These are phyloP conservation scores for Babylonia areolata DNA, from an alignment of 1,140 invertebrate species.

Conservation along the genomic window DNA sequence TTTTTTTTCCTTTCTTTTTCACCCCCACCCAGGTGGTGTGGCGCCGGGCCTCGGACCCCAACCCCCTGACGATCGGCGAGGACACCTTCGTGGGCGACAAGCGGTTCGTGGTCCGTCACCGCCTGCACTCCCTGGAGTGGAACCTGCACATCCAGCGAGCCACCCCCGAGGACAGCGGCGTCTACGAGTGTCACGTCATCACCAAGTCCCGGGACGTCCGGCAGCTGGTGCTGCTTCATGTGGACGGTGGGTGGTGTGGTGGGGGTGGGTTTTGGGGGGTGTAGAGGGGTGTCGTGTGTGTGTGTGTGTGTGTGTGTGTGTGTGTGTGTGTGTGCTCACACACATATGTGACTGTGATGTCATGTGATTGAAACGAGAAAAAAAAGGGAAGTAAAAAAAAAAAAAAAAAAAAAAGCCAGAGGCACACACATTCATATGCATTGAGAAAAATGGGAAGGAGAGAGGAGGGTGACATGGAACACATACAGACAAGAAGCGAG, in stretches of 20 bases:
- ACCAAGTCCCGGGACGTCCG: conserved; percentile 50
- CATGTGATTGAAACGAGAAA: no score
- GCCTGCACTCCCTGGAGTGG: conserved; percentile 56
- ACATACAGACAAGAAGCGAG: no score
- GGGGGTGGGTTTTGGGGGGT: neutral
- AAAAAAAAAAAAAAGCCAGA: no score
- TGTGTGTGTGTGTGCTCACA: conserved; percentile 9
- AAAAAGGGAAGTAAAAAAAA: no score
- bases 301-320: conserved; percentile 16
- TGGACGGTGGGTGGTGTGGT: conserved; percentile 60
- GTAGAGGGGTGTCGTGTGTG: neutral
- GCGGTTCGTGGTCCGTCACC: conserved; percentile 48
- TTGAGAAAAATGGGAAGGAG: neutral
- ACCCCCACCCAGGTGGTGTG: conserved; percentile 57
- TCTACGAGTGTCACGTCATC: conserved; percentile 65
- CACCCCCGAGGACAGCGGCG: conserved; percentile 52
- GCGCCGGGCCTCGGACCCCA: conserved; percentile 54
- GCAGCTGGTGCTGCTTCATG: conserved; percentile 51
- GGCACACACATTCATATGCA: neutral
- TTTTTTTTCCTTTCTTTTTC: neutral
- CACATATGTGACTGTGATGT: neutral
- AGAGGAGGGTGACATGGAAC: neutral
- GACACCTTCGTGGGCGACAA: conserved; percentile 54
- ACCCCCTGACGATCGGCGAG: conserved; percentile 58
- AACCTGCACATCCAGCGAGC: conserved; percentile 60